Conservation (phyloP, 2,797 vertebrate genomes). For the Taeniopygia guttata region DNA sequence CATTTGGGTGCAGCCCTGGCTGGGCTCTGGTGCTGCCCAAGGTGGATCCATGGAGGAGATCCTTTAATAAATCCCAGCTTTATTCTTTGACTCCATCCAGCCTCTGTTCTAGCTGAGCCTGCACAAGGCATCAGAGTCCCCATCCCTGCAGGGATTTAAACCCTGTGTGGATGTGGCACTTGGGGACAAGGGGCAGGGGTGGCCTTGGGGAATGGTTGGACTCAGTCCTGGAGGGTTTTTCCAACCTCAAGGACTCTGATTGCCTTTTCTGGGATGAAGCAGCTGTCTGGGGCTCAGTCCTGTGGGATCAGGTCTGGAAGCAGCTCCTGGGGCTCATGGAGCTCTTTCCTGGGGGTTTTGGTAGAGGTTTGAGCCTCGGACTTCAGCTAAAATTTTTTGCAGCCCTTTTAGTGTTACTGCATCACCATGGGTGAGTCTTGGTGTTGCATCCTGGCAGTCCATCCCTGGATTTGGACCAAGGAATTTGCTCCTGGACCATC, state of each 20-base stretch:
- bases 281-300: background rate
- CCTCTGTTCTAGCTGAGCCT: background rate
- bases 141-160: background rate
- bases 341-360: fast-evolving
- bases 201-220: background rate
- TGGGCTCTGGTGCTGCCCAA: too few relatives aligned
- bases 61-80: background rate
- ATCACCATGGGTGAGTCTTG: fast-evolving
- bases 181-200: background rate
- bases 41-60: too few relatives aligned
- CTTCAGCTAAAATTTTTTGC: background rate
- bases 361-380: background rate
- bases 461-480: background rate
- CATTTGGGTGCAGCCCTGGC: too few relatives aligned
- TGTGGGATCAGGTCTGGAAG: fast-evolving
- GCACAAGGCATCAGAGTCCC: background rate
- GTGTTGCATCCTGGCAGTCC: background rate
- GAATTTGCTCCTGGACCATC: background rate
- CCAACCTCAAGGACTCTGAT: fast-evolving
- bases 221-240: background rate
- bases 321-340: background rate
- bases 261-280: background rate
- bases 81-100: background rate
- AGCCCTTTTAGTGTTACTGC: fast-evolving
- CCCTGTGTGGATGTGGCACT: background rate